A percentile compares a stretch with the other conserved stretches of the same genome.
phyloP scores from a whole-genome alignment of 2,797 vertebrate species.

The Smutsia gigantea region DNA sequence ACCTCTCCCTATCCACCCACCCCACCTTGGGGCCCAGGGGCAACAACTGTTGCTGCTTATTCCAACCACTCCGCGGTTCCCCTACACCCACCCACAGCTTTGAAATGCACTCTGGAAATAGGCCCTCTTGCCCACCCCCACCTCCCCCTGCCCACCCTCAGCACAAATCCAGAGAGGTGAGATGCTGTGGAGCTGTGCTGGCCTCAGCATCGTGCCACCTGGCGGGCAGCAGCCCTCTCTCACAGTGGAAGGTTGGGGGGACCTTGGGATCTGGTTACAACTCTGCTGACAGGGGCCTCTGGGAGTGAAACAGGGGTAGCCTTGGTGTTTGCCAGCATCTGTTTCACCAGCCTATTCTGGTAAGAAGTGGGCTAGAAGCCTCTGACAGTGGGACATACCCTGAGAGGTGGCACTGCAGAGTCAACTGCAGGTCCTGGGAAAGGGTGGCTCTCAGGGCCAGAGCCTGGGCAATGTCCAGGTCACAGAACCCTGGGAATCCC shows the following conservation, averaged over 20 bases:
- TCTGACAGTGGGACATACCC: not conserved
- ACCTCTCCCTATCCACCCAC: not conserved
- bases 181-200: rapidly evolving
- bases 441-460: not conserved
- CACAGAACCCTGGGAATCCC: not conserved
- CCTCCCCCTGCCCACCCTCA: not conserved
- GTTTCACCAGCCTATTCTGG: not conserved
- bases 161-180: not conserved
- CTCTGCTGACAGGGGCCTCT: not conserved
- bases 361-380: not conserved
- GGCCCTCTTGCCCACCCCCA: not conserved
- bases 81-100: not conserved
- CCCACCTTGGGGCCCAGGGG: not conserved
- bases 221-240: not conserved
- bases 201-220: not conserved
- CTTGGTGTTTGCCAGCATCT: not conserved
- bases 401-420: not conserved
- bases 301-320: not conserved
- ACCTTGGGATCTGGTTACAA: not conserved
- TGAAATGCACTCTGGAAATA: not conserved
- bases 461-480: not conserved
- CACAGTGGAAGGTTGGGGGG: not conserved
- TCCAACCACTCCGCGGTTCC: not conserved
- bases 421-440: not conserved
- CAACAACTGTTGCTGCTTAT: not conserved